These are phyloP conservation scores for Cloeon dipterum DNA, from an alignment of 2,888 invertebrate species.

Conservation along the genomic window DNA sequence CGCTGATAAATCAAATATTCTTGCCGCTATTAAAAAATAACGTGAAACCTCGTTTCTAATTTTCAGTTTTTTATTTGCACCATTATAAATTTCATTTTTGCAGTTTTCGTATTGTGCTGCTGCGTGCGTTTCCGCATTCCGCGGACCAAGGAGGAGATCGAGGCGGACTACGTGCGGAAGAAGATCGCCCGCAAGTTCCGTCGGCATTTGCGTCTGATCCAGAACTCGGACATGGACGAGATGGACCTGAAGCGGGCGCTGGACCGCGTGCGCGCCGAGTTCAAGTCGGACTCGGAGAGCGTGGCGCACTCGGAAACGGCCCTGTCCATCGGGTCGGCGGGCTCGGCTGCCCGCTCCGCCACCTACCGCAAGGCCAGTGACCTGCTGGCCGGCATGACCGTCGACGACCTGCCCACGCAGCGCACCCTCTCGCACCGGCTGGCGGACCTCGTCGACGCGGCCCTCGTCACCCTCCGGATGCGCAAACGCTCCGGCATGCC, in stretches of 20 bases:
- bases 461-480: constrained; percentile 3
- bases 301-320: constrained; percentile 14
- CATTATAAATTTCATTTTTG: constrained; percentile 10
- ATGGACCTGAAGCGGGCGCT: constrained; percentile 51
- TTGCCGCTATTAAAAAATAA: no score
- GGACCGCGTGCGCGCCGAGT: constrained; percentile 39
- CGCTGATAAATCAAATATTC: no score
- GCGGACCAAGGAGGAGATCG: constrained; percentile 84
- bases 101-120: constrained; percentile 72
- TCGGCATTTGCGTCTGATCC: constrained; percentile 46
- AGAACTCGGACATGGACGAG: constrained; percentile 67
- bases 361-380: constrained; percentile 12
- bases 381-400: constrained; percentile 9
- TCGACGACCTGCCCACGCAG: background rate
- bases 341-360: constrained; percentile 8
- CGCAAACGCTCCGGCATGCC: no score
- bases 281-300: constrained; percentile 29
- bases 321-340: constrained; percentile 10
- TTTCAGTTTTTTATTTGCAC: constrained; percentile 3
- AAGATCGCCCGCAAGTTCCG: constrained; percentile 56
- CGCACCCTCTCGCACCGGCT: constrained; percentile 3
- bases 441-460: constrained; percentile 4
- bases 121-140: constrained; percentile 80
- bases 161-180: constrained; percentile 71
- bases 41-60: background rate